Evolutionary conservation across 2,797 vertebrate species (phyloP).

Genomic region (Tangara arthus): DNA sequence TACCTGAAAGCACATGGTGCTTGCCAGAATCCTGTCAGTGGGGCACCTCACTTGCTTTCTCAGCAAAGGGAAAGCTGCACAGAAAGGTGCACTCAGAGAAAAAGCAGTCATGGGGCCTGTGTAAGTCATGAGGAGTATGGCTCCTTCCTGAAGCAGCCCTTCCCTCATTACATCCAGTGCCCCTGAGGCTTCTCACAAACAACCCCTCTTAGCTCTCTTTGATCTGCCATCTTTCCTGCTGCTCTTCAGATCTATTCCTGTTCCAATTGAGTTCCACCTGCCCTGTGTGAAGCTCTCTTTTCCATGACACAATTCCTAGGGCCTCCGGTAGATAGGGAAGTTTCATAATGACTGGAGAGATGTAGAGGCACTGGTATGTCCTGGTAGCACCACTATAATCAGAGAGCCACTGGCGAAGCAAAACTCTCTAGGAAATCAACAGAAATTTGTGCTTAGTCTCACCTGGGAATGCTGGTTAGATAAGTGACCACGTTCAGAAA

Average conservation of each 20-base stretch:
- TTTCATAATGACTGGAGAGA: neutral
- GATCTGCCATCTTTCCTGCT: neutral
- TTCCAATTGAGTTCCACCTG: neutral
- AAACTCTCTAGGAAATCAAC: neutral
- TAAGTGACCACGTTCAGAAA: constrained; percentile 93
- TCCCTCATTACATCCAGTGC: neutral
- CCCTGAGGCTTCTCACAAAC: neutral
- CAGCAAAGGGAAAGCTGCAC: neutral
- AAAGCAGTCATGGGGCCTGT: neutral
- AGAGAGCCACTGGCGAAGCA: neutral
- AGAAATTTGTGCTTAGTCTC: neutral
- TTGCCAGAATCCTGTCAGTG: neutral
- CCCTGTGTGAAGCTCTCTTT: neutral
- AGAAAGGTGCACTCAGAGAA: neutral
- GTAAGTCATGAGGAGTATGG: no score
- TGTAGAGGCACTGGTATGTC: neutral
- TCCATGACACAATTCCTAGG: neutral
- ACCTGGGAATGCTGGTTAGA: constrained; percentile 94
- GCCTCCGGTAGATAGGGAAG: neutral
- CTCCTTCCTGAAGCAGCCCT: neutral
- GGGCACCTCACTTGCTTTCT: neutral
- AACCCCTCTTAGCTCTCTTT: neutral
- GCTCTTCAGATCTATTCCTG: neutral
- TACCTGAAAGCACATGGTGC: neutral
- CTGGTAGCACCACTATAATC: neutral